phyloP scores from a whole-genome alignment of 2,888 invertebrate genomes.

The Nasonia oneida region DNA sequence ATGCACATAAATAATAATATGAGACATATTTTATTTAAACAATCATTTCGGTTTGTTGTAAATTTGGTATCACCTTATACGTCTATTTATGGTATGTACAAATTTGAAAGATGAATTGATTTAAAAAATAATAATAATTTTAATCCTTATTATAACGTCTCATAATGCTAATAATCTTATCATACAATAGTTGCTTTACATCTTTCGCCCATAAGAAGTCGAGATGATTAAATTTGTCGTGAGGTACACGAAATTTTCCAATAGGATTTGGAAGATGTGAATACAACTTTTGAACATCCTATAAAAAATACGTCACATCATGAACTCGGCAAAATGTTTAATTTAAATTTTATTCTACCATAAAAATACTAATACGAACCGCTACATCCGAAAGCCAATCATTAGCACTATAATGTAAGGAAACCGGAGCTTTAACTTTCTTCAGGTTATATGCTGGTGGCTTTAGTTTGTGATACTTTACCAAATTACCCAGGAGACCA shows the following conservation, averaged over 20 bases:
- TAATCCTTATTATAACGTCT: conserved; percentile 22
- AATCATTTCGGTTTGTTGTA: no score
- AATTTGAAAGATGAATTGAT: not conserved
- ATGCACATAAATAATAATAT: no score
- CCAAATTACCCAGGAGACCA: conserved; percentile 80
- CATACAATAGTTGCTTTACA: conserved; percentile 72
- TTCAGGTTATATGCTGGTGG: conserved; percentile 84
- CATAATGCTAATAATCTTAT: conserved; percentile 56
- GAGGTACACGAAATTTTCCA: conserved; percentile 79
- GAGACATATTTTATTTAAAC: no score
- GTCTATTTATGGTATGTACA: not conserved
- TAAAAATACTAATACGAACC: conserved; percentile 49
- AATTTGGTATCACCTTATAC: not conserved
- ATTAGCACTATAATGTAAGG: conserved; percentile 83
- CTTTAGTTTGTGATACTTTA: conserved; percentile 80
- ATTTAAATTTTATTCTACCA: not conserved
- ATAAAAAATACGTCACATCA: conserved; percentile 14
- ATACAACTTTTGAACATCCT: conserved; percentile 81
- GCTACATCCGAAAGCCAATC: conserved; percentile 83
- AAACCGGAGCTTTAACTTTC: conserved; percentile 83
- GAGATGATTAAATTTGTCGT: conserved; percentile 83
- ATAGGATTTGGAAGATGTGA: conserved; percentile 80
- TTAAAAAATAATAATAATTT: conserved; percentile 11
- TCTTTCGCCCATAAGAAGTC: conserved; percentile 85
- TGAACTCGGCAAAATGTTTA: not conserved